These are phyloP conservation scores for Apteryx mantelli DNA, from an alignment of 2,113 vertebrate genomes.

Conservation along the genomic window DNA sequence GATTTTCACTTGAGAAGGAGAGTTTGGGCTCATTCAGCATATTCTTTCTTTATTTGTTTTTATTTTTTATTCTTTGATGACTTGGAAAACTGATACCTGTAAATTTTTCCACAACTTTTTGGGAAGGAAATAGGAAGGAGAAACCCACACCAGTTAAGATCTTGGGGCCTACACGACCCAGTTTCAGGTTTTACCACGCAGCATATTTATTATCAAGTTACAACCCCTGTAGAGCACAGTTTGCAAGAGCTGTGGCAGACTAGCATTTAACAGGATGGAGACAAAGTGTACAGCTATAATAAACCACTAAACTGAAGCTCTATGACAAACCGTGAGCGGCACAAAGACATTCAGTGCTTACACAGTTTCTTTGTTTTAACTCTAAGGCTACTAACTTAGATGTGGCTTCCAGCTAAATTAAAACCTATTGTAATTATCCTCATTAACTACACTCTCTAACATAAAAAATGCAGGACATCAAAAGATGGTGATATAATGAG, in stretches of 20 bases:
- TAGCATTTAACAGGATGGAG: neutral
- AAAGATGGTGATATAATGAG: neutral
- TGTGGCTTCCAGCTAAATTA: conserved; percentile 20
- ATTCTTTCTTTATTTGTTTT: neutral
- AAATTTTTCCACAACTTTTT: neutral
- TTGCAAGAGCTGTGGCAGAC: neutral
- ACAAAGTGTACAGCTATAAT: neutral
- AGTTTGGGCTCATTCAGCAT: neutral
- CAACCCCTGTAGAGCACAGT: neutral
- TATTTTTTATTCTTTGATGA: neutral
- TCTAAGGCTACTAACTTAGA: neutral
- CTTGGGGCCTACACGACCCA: neutral
- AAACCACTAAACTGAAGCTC: neutral
- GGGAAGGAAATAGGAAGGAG: neutral
- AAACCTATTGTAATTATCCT: neutral
- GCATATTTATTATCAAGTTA: neutral
- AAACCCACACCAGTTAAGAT: neutral
- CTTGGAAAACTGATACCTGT: neutral
- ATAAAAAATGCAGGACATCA: neutral
- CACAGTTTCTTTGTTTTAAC: neutral
- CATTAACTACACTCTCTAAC: neutral
- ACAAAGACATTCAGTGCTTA: neutral
- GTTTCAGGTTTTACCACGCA: neutral
- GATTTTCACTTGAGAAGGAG: neutral
- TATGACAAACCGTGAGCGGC: neutral